Conservation (phyloP, 2,888 invertebrate genomes). For the Microctonus hyperodae region DNA sequence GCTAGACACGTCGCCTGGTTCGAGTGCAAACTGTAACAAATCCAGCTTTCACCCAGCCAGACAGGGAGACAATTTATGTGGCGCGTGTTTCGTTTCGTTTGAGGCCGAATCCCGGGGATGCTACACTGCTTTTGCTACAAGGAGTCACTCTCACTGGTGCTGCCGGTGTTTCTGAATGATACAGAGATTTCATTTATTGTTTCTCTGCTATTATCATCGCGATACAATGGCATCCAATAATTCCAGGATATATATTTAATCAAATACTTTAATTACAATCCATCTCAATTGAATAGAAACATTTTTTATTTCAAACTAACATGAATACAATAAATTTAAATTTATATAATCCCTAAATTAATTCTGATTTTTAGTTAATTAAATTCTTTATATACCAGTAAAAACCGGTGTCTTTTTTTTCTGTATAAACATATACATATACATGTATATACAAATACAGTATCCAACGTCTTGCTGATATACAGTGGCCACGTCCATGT, state of each 20-base stretch:
- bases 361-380: background rate
- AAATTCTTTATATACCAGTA: background rate
- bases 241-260: no score
- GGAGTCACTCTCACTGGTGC: slow-evolving; percentile 29
- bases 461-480: slow-evolving; percentile 20
- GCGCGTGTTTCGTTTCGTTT: slow-evolving; percentile 59
- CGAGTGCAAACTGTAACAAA: slow-evolving; percentile 63
- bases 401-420: background rate
- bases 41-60: slow-evolving; percentile 62
- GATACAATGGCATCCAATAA: no score
- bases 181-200: no score
- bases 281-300: no score
- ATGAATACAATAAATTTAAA: no score
- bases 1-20: slow-evolving; percentile 52
- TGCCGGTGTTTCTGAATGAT: slow-evolving; percentile 2
- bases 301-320: no score
- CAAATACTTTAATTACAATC: no score
- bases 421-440: background rate
- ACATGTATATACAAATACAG: slow-evolving; percentile 8
- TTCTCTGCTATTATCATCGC: no score
- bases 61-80: slow-evolving; percentile 63
- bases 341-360: no score
- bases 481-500: slow-evolving; percentile 27
- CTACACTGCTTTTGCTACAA: slow-evolving; percentile 27
- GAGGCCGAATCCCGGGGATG: slow-evolving; percentile 48